Evolutionary conservation across 2,888 invertebrate genomes (phyloP), one percentile per base, ranked within the genome.

Genomic region (Scaptomyza caliginosa): DNA sequence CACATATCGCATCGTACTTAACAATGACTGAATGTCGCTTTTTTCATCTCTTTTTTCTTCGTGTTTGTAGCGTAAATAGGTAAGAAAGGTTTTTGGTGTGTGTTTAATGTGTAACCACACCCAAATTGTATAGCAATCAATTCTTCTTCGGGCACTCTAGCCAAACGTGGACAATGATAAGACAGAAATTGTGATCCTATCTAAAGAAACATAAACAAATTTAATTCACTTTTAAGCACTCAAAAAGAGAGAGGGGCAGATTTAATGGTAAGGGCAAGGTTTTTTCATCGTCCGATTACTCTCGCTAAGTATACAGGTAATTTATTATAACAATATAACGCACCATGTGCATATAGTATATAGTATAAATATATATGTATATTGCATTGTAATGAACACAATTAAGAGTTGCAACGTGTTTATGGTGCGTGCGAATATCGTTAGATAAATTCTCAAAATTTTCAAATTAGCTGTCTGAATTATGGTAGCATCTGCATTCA

Each of bases 401-500:
- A 58, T 66, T 66, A 50, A 64, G 32, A 43, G 55, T 51, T 28
- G n/a, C n/a, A n/a, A n/a, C n/a, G n/a, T n/a, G n/a, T n/a, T 21
- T 13, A 49, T 38, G 50, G 6, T 39, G 45, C 59, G 36, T 49
- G 68, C 38, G 36, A 10, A 36, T 45, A 64, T 67, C 79, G 75
- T 85, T 72, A 85, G 82, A 80, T 82, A 80, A 85, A 80, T 85
- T 81, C 28, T 69, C 17, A 43, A 46, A 70, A 77, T 67, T 68
- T 73, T 67, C 77, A 84, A 79, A 80, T 80, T 80, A 80, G 85
- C 75, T 43, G 71, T 54, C 69, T 69, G 79, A 70, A 82, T 82
- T 75, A 75, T 72, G 79, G 85, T 57, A 82, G 79, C 80, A 80
- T 80, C 80, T 83, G 82, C 84, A 80, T 66, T 74, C 77, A 82